phyloP scores from a whole-genome alignment of 1,140 invertebrate genomes.

The Conus betulinus region DNA sequence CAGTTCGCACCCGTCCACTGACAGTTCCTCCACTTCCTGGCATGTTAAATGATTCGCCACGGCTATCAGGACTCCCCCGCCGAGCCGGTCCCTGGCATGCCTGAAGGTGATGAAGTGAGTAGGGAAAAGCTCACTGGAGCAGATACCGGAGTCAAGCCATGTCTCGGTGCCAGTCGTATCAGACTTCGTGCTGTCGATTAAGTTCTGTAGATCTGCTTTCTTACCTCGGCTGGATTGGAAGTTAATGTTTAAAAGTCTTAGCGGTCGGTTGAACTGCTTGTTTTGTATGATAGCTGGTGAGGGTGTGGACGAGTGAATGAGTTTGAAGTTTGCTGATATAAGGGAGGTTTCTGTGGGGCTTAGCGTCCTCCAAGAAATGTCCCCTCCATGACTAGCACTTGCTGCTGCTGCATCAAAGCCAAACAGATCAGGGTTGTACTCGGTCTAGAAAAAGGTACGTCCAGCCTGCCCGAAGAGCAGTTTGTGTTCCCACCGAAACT shows the following conservation, averaged over 20 bases:
- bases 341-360: too few species aligned
- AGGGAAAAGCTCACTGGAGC: neutral
- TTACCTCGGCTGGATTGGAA: neutral
- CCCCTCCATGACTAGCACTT: too few species aligned
- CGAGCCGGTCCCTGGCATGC: neutral
- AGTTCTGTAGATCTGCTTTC: neutral
- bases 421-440: too few species aligned
- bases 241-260: neutral
- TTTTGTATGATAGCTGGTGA: neutral
- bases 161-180: neutral
- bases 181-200: neutral
- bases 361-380: too few species aligned
- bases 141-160: neutral
- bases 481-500: too few species aligned
- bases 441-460: too few species aligned
- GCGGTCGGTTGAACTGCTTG: neutral
- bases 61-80: neutral
- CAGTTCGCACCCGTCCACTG: neutral
- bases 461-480: too few species aligned
- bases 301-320: neutral
- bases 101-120: neutral
- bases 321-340: neutral
- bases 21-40: neutral
- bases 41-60: neutral
- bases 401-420: too few species aligned